Evolutionary conservation across 2,113 vertebrate species (phyloP), one percentile per base, ranked within the genome.

Genomic region (Raja brachyura): DNA sequence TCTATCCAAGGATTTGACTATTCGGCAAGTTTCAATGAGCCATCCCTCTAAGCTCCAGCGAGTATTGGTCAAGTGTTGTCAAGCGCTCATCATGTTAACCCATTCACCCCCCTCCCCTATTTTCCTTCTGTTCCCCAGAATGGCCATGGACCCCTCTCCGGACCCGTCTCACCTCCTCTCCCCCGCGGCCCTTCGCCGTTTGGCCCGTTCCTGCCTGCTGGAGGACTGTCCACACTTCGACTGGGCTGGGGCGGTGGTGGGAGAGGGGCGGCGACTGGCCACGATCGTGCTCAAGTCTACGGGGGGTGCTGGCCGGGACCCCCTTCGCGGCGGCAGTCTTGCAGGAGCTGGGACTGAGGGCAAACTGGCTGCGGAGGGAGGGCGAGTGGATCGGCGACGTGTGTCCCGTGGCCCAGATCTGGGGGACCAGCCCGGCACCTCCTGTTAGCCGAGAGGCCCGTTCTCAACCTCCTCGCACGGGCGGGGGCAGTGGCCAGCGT

Each of bases 291-390:
- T 96, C 94, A 98, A 98, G 94, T 96, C 96, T 0, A 95, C 96
- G 0, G 94, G 95, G 95, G 3, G 20, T 97, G 4, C 94, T 98
- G 93, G 97, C 97, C 0, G 97, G 97, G 39, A 94, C 95, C 31
- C 97, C 97, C 2, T 98, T 98, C 95, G 97, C 98, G 28, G 96
- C 96, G 0, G 97, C 97, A 0, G 94, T 98, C 94, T 98, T 97
- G 93, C 93, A 95, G 2, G 96, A 96, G 66, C 94, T 97, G 31
- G 16, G 39, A 95, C 93, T 98, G 97, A 94, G 94, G 0, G 97
- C 98, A 90, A 95, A 96, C 39, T 98, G 97, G 97, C 56, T 95
- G 5, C 93, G 95, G 59, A 94, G 94, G 0, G 97, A 98, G 68
- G 97, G 97, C 5, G 39, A 48, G 39, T 48, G 39, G 39, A 48